Conservation (phyloP, 2,888 invertebrate species). For the Eledona agricola region DNA sequence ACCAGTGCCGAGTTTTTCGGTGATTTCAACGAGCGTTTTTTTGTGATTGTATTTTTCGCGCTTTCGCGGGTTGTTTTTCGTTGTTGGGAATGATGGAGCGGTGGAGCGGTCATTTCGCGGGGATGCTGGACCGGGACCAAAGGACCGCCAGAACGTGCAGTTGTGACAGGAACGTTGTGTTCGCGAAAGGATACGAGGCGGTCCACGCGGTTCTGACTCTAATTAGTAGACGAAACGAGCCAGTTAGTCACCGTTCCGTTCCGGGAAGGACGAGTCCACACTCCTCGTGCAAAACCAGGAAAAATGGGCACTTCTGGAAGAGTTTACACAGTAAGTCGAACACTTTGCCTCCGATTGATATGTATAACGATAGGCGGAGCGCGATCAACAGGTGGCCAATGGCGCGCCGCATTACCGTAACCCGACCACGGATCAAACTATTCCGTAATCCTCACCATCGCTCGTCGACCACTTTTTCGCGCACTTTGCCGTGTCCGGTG, state of each 20-base stretch:
- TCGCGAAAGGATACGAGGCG: constrained; percentile 12
- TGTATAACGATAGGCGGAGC: constrained; percentile 56
- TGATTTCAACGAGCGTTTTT: constrained; percentile 26
- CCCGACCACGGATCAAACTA: constrained; percentile 42
- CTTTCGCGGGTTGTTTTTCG: neutral
- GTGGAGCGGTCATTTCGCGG: constrained; percentile 49
- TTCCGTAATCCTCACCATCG: constrained; percentile 35
- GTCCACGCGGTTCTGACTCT: constrained; percentile 9
- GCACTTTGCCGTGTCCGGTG: constrained; percentile 20
- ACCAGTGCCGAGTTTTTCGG: constrained; percentile 22
- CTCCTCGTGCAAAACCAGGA: constrained; percentile 48
- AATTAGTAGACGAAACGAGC: constrained; percentile 26
- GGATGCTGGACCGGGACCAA: constrained; percentile 60
- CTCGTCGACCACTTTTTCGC: constrained; percentile 13
- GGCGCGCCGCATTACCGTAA: constrained; percentile 37
- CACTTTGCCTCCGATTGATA: constrained; percentile 41
- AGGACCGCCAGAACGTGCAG: constrained; percentile 54
- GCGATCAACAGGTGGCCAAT: constrained; percentile 60
- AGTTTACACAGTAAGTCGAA: constrained; percentile 56
- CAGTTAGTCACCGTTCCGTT: constrained; percentile 38
- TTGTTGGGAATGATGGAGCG: constrained; percentile 39
- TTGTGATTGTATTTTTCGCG: constrained; percentile 1
- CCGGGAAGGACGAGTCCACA: constrained; percentile 42
- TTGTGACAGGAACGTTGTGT: constrained; percentile 40
- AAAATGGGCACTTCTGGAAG: constrained; percentile 51